Evolutionary conservation across 2,113 vertebrate genomes (phyloP).

Genomic region (Cololabis saira): DNA sequence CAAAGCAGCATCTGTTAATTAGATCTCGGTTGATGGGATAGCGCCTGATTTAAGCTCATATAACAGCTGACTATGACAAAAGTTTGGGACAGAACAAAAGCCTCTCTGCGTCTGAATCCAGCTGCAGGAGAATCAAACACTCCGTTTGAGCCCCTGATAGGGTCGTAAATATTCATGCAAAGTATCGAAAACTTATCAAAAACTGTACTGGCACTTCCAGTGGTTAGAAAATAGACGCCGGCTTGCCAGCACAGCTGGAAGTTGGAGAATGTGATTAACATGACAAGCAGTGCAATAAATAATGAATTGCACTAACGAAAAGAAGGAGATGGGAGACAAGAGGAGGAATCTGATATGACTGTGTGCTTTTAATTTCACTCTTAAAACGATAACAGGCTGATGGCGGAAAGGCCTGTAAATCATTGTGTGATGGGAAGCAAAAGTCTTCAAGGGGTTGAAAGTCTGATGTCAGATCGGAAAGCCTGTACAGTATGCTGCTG

Average conservation of each 20-base stretch:
- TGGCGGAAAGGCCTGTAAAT: neutral
- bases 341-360: conserved; percentile 17
- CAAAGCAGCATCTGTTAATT: conserved; percentile 43
- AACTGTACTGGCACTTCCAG: conserved; percentile 22
- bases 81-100: conserved; percentile 17
- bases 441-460: conserved; percentile 17
- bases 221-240: conserved; percentile 1
- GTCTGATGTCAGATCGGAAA: conserved; percentile 14
- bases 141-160: neutral
- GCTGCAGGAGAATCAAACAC: conserved; percentile 10
- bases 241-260: neutral
- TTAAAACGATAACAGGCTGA: conserved; percentile 24
- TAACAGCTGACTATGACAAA: conserved; percentile 5
- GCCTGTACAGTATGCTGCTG: conserved; percentile 4
- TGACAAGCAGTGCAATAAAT: conserved; percentile 38
- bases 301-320: conserved; percentile 15
- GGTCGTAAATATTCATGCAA: conserved; percentile 16
- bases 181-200: neutral
- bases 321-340: conserved; percentile 10
- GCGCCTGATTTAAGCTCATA: neutral
- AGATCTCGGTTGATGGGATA: conserved; percentile 37
- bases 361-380: conserved; percentile 10
- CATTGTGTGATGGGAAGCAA: conserved; percentile 3
- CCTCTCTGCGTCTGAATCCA: conserved; percentile 17
- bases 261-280: conserved; percentile 37